A percentile compares a stretch with the other conserved stretches of the same genome.
Conservation (phyloP, 2,888 invertebrate species). For the Lycia hirtaria region DNA sequence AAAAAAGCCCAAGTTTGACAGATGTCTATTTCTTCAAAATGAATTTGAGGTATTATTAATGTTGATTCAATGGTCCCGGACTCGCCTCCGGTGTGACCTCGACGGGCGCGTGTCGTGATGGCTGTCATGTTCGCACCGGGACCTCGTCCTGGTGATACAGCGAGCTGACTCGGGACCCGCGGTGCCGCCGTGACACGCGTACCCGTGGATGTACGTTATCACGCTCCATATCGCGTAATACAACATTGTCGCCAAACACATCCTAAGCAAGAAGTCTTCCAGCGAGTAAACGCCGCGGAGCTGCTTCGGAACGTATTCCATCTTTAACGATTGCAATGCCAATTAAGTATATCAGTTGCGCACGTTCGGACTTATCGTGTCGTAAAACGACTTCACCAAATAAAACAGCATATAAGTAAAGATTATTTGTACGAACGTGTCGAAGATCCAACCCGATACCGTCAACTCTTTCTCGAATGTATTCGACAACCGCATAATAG, state of each 20-base stretch:
- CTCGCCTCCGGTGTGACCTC: constrained; percentile 2
- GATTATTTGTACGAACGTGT: constrained; percentile 56
- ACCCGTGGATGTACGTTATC: constrained; percentile 33
- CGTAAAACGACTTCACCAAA: constrained; percentile 62
- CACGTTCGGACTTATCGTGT: constrained; percentile 55
- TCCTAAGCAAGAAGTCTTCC: constrained; percentile 51
- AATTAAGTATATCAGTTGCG: constrained; percentile 21
- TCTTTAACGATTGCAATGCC: background rate
- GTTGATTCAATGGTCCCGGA: background rate
- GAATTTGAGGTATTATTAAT: background rate
- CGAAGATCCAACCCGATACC: constrained; percentile 44
- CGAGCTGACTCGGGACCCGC: background rate
- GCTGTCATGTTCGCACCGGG: background rate
- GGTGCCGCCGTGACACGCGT: constrained; percentile 3
- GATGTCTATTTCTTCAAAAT: background rate
- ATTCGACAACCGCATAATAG: constrained; percentile 27
- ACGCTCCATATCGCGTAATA: constrained; percentile 53
- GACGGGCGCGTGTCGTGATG: background rate
- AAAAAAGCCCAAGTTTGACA: background rate
- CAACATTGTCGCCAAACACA: constrained; percentile 54
- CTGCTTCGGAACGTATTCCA: constrained; percentile 4
- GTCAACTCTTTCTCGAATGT: constrained; percentile 29
- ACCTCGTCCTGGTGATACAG: background rate
- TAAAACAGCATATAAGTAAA: constrained; percentile 64
- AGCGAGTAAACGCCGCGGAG: constrained; percentile 33